A percentile compares a stretch with the other conserved stretches of the same genome.
These are phyloP conservation scores for Lathronympha strigana DNA, from an alignment of 2,888 invertebrate genomes.

Conservation along the genomic window DNA sequence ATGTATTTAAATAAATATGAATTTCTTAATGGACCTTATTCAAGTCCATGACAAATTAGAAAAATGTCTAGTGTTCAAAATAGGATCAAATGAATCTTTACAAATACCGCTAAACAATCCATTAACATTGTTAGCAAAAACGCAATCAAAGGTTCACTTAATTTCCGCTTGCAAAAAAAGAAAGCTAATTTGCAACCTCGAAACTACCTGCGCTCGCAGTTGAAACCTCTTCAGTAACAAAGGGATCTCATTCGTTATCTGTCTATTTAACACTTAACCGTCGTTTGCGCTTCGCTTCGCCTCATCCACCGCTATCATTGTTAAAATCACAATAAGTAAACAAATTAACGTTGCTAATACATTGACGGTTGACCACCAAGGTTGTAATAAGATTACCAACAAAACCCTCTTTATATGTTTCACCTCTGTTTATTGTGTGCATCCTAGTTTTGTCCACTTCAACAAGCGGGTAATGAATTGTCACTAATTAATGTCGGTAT, in stretches of 20 bases:
- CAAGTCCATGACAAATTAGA: neutral
- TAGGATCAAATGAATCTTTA: neutral
- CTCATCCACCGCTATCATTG: slow-evolving; percentile 23
- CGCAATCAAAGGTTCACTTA: slow-evolving; percentile 12
- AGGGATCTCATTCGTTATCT: slow-evolving; percentile 30
- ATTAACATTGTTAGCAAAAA: neutral
- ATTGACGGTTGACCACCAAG: slow-evolving; percentile 48
- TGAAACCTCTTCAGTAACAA: slow-evolving; percentile 29
- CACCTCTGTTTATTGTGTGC: slow-evolving; percentile 18
- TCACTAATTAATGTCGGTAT: slow-evolving; percentile 39
- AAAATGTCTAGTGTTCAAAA: neutral
- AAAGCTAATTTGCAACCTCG: slow-evolving; percentile 28
- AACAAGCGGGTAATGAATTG: slow-evolving; percentile 41
- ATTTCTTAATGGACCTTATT: neutral
- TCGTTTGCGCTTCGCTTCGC: slow-evolving; percentile 28
- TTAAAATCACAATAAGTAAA: slow-evolving; percentile 33
- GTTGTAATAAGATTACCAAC: slow-evolving; percentile 58
- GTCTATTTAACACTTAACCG: slow-evolving; percentile 38
- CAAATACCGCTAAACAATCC: neutral
- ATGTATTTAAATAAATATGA: too few relatives aligned
- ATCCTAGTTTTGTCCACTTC: slow-evolving; percentile 43
- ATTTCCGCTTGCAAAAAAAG: slow-evolving; percentile 29
- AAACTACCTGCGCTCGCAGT: slow-evolving; percentile 34
- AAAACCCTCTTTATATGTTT: slow-evolving; percentile 50
- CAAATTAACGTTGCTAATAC: slow-evolving; percentile 43